A percentile compares a stretch with the other conserved stretches of the same genome.
These are phyloP conservation scores for sheep (Ovis aries) DNA, from an alignment of 2,113 vertebrate species.

Conservation along the genomic window DNA sequence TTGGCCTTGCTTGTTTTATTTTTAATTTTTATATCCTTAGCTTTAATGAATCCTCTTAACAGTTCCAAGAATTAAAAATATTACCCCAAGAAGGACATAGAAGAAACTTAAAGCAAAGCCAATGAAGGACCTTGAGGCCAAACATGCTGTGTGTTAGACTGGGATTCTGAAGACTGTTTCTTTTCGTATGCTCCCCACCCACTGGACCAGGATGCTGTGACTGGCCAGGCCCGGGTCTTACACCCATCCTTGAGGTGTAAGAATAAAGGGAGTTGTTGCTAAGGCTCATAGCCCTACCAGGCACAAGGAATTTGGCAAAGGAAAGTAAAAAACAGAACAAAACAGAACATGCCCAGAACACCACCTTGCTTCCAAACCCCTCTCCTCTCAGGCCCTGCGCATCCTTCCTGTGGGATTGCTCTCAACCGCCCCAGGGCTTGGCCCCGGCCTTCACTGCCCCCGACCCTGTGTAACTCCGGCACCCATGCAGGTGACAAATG, in stretches of 20 bases:
- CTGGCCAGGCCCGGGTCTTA: background rate
- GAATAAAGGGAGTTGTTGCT: background rate
- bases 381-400: fast-evolving
- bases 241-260: background rate
- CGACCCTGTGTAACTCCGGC: background rate
- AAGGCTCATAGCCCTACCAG: background rate
- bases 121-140: background rate
- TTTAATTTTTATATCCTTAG: background rate
- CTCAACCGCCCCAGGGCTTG: background rate
- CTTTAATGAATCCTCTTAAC: background rate
- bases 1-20: background rate
- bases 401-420: no score
- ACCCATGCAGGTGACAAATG: fast-evolving
- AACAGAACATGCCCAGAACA: no score
- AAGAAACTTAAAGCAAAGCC: background rate
- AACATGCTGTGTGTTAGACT: background rate
- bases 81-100: background rate
- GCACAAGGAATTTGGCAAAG: background rate
- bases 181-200: background rate
- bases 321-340: background rate
- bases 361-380: no score
- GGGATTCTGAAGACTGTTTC: background rate
- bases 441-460: no score
- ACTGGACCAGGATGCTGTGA: background rate
- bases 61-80: background rate